Evolutionary conservation across 2,888 invertebrate genomes (phyloP).

Genomic region (Epistrophella euchroma): DNA sequence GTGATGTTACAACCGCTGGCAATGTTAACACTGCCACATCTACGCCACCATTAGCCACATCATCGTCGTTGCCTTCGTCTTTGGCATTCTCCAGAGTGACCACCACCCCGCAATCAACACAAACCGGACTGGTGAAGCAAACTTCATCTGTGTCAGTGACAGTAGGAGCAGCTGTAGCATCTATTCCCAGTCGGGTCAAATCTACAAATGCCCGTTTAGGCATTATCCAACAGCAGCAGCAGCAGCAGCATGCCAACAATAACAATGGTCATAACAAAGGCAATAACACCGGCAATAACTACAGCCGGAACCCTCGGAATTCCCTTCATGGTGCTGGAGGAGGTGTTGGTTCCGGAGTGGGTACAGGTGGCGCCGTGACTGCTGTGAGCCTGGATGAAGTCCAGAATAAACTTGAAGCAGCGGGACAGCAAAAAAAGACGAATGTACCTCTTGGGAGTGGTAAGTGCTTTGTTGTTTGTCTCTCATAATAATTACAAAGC

Average conservation of each 20-base stretch:
- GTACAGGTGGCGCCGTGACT: constrained; percentile 56
- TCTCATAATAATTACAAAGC: constrained; percentile 76
- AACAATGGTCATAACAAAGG: constrained; percentile 76
- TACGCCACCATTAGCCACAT: constrained; percentile 74
- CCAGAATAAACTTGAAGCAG: constrained; percentile 79
- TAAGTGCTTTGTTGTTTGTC: constrained; percentile 80
- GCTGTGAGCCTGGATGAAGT: constrained; percentile 79
- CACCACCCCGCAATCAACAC: constrained; percentile 73
- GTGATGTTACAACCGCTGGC: constrained; percentile 72
- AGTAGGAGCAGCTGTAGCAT: constrained; percentile 70
- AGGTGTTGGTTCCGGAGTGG: constrained; percentile 58
- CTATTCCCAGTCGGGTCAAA: constrained; percentile 75
- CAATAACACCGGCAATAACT: constrained; percentile 78
- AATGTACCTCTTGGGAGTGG: constrained; percentile 84
- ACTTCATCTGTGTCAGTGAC: constrained; percentile 74
- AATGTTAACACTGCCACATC: constrained; percentile 75
- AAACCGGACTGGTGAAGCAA: constrained; percentile 71
- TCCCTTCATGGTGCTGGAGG: constrained; percentile 67
- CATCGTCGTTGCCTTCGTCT: constrained; percentile 70
- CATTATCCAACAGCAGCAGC: constrained; percentile 64
- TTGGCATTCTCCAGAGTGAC: constrained; percentile 72
- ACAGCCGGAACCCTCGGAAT: constrained; percentile 76
- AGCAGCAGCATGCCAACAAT: constrained; percentile 70
- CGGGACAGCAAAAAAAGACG: constrained; percentile 79
- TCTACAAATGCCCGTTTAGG: constrained; percentile 68